Evolutionary conservation across 2,113 vertebrate genomes (phyloP).

Genomic region (Alethe diademata): DNA sequence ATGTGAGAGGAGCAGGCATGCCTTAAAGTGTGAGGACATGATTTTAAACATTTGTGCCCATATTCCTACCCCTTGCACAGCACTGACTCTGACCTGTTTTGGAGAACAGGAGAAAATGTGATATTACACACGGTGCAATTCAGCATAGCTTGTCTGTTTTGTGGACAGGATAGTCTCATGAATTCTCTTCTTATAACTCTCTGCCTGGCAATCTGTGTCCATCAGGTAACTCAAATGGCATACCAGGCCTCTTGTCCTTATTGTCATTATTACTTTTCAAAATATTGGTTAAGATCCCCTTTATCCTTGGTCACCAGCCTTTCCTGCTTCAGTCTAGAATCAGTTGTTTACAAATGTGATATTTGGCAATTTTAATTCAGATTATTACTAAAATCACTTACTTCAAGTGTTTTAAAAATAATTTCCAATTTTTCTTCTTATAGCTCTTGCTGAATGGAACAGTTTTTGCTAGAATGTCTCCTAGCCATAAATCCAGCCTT

Average conservation of each 20-base stretch:
- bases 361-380: not conserved
- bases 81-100: not conserved
- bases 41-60: not conserved
- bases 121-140: not conserved
- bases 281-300: not conserved
- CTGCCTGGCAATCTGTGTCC: not conserved
- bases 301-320: not conserved
- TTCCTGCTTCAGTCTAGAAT: not conserved
- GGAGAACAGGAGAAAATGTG: not conserved
- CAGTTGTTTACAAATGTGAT: not conserved
- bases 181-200: not conserved
- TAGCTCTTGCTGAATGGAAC: constrained; percentile 79
- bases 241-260: not conserved
- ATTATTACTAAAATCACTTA: not conserved
- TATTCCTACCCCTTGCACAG: not conserved
- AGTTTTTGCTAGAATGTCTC: constrained; percentile 83
- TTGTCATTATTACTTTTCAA: not conserved
- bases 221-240: not conserved
- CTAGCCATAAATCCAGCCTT: constrained; percentile 78
- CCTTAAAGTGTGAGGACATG: not conserved
- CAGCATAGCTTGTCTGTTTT: not conserved
- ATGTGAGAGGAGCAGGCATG: not conserved
- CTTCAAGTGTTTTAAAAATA: not conserved
- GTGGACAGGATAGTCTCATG: not conserved
- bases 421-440: not conserved